Evolutionary conservation across 2,888 invertebrate genomes (phyloP), one percentile per base, ranked within the genome.

Genomic region (Dioctria linearis): DNA sequence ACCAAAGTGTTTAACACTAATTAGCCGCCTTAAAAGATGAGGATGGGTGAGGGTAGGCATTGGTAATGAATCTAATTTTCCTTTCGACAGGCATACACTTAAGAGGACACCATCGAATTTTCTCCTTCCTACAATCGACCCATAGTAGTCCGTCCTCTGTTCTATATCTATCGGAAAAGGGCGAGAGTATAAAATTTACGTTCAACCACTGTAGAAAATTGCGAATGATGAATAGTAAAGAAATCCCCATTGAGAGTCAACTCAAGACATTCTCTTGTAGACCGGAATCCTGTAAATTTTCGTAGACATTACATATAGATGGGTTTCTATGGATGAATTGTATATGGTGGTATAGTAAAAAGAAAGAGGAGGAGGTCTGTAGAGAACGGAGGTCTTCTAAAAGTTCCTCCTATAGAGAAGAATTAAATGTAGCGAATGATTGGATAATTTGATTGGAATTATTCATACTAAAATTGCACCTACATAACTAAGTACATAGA

Each of bases 351-450:
- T 25, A 25, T 25, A 25, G 25, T 25, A 2, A 1, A 25, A 2
- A 25, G 25, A 25, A 2, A 2, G 25, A 25, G 25, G 25, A 25
- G 25, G 25, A 25, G 25, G 25, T 25, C 25, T 25, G 25, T 25
- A 25, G 59, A 54, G 73, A 57, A 13, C 11, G 59, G 59, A 66
- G 42, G 51, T 73, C 61, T 25, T 25, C 25, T 65, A 78, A 65
- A 65, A 81, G 75, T 76, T 49, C 43, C 40, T 79, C 81, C 75
- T 80, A 25, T 25, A 82, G 79, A 80, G 80, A 82, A 80, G 83
- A 86, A 85, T 84, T 85, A 85, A 86, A 86, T 85, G 85, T 86
- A 86, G 84, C 85, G 85, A 84, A 85, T 85, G 85, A 85, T 85
- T 86, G 85, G 85, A 84, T 85, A 85, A 86, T 85, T 85, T 84